Conservation (phyloP, 2,113 vertebrate genomes). For the Cephalopholis sonnerati region DNA sequence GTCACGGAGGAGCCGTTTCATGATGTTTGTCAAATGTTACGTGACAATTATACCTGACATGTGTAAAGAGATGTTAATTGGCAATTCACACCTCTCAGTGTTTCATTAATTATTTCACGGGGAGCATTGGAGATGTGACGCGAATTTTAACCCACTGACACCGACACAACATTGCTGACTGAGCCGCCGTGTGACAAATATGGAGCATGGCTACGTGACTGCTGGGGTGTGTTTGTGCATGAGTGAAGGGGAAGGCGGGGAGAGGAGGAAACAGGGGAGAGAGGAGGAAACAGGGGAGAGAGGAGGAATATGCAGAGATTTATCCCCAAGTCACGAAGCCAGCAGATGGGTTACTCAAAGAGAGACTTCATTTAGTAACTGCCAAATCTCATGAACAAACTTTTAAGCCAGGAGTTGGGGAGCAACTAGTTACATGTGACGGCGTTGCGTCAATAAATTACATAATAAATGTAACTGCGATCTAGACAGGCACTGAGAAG, state of each 20-base stretch:
- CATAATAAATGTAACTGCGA: too few species aligned
- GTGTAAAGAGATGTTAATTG: conserved; percentile 47
- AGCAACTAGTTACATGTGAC: too few species aligned
- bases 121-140: conserved; percentile 18
- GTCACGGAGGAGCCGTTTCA: conserved; percentile 33
- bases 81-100: conserved; percentile 20
- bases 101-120: conserved; percentile 29
- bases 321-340: neutral
- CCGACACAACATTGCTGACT: neutral
- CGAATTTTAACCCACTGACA: conserved; percentile 20
- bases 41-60: conserved; percentile 50
- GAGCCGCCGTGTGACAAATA: neutral
- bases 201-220: neutral
- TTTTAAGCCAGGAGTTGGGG: neutral
- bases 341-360: neutral
- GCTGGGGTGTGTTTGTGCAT: neutral
- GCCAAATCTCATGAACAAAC: neutral
- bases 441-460: too few species aligned
- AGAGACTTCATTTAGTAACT: neutral
- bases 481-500: too few species aligned
- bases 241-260: neutral
- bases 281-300: neutral
- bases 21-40: conserved; percentile 24
- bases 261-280: neutral
- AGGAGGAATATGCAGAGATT: neutral